These are phyloP conservation scores for Typhlichthys eigenmanni DNA, from an alignment of 2,797 vertebrate genomes.

Conservation along the genomic window DNA sequence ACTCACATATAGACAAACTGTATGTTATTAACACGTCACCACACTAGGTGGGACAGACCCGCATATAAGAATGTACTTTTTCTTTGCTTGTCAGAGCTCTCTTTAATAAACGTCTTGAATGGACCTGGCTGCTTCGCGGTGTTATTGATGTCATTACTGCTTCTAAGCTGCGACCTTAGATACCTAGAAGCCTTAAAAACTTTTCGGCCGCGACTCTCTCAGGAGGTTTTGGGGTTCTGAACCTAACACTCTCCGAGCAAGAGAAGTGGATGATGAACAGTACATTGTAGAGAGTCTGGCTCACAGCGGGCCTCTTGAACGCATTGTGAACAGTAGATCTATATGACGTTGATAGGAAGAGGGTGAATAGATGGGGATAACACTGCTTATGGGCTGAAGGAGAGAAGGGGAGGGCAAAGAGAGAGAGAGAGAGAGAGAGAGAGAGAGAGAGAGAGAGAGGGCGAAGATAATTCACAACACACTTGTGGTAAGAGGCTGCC, in stretches of 20 bases:
- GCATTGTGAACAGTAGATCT: slow-evolving; percentile 65
- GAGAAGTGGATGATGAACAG: slow-evolving; percentile 57
- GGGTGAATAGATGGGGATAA: slow-evolving; percentile 59
- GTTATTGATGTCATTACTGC: too few relatives aligned
- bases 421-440: slow-evolving; percentile 17
- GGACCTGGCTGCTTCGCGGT: too few relatives aligned
- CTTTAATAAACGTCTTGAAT: too few relatives aligned
- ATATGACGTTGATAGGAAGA: slow-evolving; percentile 66
- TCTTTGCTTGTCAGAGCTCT: too few relatives aligned
- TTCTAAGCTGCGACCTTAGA: too few relatives aligned
- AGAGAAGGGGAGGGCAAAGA: background rate
- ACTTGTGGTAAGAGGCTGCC: slow-evolving; percentile 62
- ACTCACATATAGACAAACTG: background rate
- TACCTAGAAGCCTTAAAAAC: too few relatives aligned
- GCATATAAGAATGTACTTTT: too few relatives aligned
- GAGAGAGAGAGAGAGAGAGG: slow-evolving; percentile 1
- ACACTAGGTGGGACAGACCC: too few relatives aligned
- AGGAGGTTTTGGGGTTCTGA: too few relatives aligned
- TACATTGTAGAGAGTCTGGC: slow-evolving; percentile 17
- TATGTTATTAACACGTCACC: background rate
- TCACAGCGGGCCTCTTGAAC: slow-evolving; percentile 49
- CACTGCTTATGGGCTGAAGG: slow-evolving; percentile 36
- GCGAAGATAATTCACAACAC: slow-evolving; percentile 69
- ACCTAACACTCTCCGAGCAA: slow-evolving; percentile 45
- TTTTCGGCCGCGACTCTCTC: too few relatives aligned